phyloP scores from a whole-genome alignment of 2,113 vertebrate genomes.

The Ceratotherium simum region DNA sequence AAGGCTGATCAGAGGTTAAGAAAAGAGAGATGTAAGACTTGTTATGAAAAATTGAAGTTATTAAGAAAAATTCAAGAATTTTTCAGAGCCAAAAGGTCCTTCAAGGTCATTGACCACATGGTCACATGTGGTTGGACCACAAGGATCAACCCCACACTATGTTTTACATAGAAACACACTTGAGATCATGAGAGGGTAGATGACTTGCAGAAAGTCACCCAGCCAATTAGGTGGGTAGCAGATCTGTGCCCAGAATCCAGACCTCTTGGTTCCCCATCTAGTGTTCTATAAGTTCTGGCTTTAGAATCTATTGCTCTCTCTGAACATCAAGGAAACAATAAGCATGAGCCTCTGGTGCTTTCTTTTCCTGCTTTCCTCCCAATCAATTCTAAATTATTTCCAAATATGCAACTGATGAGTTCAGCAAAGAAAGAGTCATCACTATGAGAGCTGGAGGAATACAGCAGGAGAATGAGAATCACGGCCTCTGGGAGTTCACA shows the following conservation, averaged over 20 bases:
- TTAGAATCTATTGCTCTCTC: neutral
- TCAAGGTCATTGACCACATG: neutral
- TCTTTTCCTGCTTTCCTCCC: neutral
- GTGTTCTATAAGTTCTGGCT: neutral
- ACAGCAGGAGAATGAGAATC: neutral
- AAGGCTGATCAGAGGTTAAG: neutral
- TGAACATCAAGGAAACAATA: neutral
- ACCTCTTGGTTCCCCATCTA: neutral
- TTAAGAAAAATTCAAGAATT: constrained; percentile 3
- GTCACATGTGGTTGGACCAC: too few relatives aligned
- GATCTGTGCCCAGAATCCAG: neutral
- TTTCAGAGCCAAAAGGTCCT: neutral
- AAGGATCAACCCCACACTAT: neutral
- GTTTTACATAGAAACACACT: neutral
- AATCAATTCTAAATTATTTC: constrained; percentile 16
- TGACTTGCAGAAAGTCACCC: neutral
- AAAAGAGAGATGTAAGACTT: neutral
- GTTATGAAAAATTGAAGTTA: neutral
- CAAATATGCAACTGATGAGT: neutral
- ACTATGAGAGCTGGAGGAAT: neutral
- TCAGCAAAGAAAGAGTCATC: neutral
- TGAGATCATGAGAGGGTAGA: neutral
- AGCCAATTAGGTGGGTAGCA: neutral
- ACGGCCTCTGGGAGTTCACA: neutral
- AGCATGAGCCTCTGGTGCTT: neutral